Evolutionary conservation across 64 coral and sea anemone genomes (phyloP).

Genomic region (Hydrozoanthus tunicans): DNA sequence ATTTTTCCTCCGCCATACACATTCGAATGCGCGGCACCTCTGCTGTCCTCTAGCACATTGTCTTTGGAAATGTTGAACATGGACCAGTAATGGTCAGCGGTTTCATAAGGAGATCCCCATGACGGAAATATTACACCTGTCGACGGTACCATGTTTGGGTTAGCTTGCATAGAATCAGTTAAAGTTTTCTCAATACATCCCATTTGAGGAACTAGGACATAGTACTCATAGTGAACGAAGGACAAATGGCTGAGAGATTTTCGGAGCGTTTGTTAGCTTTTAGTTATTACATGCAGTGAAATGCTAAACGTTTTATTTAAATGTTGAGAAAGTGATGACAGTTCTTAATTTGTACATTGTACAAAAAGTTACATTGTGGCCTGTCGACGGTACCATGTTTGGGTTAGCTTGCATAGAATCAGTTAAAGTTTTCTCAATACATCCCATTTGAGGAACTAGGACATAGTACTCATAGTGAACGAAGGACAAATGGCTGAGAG

Average conservation of each 20-base stretch:
- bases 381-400: background rate
- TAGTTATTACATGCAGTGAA: background rate
- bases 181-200: too few species aligned
- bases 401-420: background rate
- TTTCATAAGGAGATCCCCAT: slow-evolving; percentile 85
- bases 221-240: background rate
- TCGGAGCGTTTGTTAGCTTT: background rate
- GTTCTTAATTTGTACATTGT: too few species aligned
- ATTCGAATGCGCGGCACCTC: slow-evolving; percentile 66
- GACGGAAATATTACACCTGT: slow-evolving; percentile 63
- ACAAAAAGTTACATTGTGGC: too few species aligned
- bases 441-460: too few species aligned
- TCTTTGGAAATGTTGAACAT: slow-evolving; percentile 67
- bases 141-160: background rate
- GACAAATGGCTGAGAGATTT: background rate
- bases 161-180: background rate
- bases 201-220: too few species aligned
- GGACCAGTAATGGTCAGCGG: slow-evolving; percentile 86
- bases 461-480: background rate
- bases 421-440: background rate
- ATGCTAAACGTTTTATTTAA: background rate
- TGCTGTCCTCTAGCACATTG: slow-evolving; percentile 54
- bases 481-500: background rate
- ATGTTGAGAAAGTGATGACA: background rate
- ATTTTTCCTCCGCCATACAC: slow-evolving; percentile 72